These are phyloP conservation scores for Carapus acus DNA, from an alignment of 2,797 vertebrate species.

Conservation along the genomic window DNA sequence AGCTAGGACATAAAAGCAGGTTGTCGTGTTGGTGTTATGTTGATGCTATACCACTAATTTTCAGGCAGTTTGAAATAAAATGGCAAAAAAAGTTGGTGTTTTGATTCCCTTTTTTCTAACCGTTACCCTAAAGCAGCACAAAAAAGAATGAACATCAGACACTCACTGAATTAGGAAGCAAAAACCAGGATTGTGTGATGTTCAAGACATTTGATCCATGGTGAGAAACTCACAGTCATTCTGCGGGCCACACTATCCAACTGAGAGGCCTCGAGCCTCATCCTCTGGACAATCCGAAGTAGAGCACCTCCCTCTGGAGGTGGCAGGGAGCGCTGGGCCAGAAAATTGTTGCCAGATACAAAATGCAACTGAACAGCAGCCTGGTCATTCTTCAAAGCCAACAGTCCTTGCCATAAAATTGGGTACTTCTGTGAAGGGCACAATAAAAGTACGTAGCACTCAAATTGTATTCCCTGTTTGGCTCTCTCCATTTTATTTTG, in stretches of 20 bases:
- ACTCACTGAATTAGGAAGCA: too few species aligned
- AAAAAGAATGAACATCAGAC: too few species aligned
- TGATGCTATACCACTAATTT: too few species aligned
- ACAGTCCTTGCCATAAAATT: constrained; percentile 96
- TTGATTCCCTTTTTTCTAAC: too few species aligned
- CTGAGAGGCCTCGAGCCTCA: constrained; percentile 93
- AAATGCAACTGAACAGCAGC: constrained; percentile 98
- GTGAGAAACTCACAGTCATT: constrained; percentile 84
- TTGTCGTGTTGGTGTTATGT: too few species aligned
- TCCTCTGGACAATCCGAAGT: constrained; percentile 94
- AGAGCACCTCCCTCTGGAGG: constrained; percentile 90
- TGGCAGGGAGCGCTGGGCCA: constrained; percentile 92
- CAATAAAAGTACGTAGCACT: not conserved
- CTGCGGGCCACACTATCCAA: constrained; percentile 92
- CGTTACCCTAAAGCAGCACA: too few species aligned
- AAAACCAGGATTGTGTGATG: too few species aligned
- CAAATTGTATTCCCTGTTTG: constrained; percentile 3
- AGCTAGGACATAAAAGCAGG: too few species aligned
- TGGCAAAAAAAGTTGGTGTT: too few species aligned
- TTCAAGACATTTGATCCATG: not conserved
- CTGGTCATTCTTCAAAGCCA: constrained; percentile 96
- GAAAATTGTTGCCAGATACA: constrained; percentile 91
- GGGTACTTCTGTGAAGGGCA: constrained; percentile 86
- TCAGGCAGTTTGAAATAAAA: too few species aligned
- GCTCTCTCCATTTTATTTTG: not conserved